These are phyloP conservation scores for Gymnothorax reevesii DNA, from an alignment of 2,797 vertebrate species.

Conservation along the genomic window DNA sequence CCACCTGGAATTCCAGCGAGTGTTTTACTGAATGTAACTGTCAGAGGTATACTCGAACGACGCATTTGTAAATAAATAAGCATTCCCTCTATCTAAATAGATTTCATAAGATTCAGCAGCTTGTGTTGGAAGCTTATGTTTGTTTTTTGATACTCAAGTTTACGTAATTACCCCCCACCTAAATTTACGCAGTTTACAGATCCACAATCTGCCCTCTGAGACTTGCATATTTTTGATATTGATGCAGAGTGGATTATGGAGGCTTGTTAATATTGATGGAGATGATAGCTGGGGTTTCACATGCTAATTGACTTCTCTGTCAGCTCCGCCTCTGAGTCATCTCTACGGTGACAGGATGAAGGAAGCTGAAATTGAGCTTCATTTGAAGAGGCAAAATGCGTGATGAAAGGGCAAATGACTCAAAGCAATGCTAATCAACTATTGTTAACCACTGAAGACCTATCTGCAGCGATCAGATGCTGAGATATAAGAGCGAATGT, in stretches of 20 bases:
- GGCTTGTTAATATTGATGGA: not conserved
- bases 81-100: not conserved
- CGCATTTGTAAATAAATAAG: not conserved
- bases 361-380: constrained; percentile 70
- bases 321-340: constrained; percentile 54
- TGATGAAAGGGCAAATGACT: constrained; percentile 66
- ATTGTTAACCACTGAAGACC: constrained; percentile 55
- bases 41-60: not conserved
- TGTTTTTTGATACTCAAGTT: not conserved
- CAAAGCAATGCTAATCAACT: constrained; percentile 74
- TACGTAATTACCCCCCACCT: not conserved
- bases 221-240: constrained; percentile 53
- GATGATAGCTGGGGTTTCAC: constrained; percentile 59
- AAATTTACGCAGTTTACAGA: not conserved
- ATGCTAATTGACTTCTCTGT: constrained; percentile 56
- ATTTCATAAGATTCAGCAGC: not conserved
- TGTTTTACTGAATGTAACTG: not conserved
- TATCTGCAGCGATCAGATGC: constrained; percentile 46
- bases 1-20: not conserved
- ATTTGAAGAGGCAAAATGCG: constrained; percentile 64
- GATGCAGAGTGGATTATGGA: constrained; percentile 45
- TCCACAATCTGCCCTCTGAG: constrained; percentile 39
- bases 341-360: constrained; percentile 54
- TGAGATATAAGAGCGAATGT: constrained; percentile 38
- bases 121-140: not conserved